phyloP scores from a whole-genome alignment of 2,888 invertebrate genomes.

The Tineola bisselliella region DNA sequence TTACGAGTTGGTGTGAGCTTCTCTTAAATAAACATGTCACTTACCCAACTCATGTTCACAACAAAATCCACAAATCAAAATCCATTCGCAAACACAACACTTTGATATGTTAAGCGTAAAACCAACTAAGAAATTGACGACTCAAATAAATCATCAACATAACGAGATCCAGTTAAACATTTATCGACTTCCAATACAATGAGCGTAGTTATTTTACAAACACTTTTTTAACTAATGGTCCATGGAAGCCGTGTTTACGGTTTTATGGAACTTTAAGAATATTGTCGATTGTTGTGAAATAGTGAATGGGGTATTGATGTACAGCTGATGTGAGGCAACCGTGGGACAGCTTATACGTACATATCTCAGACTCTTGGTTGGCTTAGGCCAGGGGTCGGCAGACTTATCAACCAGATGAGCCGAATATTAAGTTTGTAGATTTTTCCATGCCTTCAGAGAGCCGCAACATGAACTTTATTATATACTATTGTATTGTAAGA shows the following conservation, averaged over 20 bases:
- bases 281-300: constrained; percentile 38
- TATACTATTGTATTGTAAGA: no score
- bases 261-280: constrained; percentile 44
- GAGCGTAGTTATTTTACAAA: constrained; percentile 48
- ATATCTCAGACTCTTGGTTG: no score
- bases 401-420: no score
- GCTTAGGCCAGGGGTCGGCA: no score
- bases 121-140: constrained; percentile 25
- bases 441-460: no score
- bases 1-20: neutral
- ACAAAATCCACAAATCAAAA: neutral
- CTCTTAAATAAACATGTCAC: neutral
- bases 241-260: constrained; percentile 45
- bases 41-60: neutral
- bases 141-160: constrained; percentile 55
- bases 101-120: neutral
- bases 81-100: neutral
- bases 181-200: constrained; percentile 32
- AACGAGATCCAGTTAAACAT: constrained; percentile 56
- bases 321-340: neutral
- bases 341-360: neutral
- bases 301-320: constrained; percentile 15
- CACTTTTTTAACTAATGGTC: constrained; percentile 55
- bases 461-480: no score
- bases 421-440: no score